Evolutionary conservation across 2,888 invertebrate genomes (phyloP), one percentile per base, ranked within the genome.

Genomic region (Lasioglossum villosulum): DNA sequence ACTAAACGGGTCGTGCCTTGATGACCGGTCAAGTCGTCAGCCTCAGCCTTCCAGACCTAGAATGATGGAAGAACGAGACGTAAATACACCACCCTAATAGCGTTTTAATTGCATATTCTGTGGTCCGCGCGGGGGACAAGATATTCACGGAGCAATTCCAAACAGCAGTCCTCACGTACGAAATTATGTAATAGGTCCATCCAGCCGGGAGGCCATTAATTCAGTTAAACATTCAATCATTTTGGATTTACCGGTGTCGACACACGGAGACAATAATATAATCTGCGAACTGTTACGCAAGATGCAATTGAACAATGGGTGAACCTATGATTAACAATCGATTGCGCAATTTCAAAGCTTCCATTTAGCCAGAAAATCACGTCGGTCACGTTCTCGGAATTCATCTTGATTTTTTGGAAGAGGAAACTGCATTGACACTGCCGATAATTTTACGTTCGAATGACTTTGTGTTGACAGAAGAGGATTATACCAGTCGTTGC

Each of bases 41-140:
- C 98, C 95, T 98, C 97, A 5, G 98, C 98, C 95, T 98, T 97
- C 97, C 98, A 98, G 30, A 98, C 98, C 96, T 97, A 4, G 48
- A 68, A 74, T 45, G 68, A 76, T 19, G 72, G 70, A 66, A 52
- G 27, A 71, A 81, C 52, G 14, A 23, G 63, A 56, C 56, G 8
- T 78, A 37, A n/a, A n/a, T 52, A 56, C 37, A 37, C 70, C 37
- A 34, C n/a, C 74, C 77, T 80, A 79, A 79, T 77, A 34, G 8
- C 16, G 42, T 80, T 63, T 74, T 77, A 68, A 86, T 78, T 77
- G 59, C 34, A n/a, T 52, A 14, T 23, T 34, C 42, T 23, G 27
- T 10, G 23, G 12, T 37, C 48, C 39, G 30, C 48, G 42, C 34
- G 42, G 42, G 56, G 59, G 30, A 27, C 1, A 4, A 19, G 39